Evolutionary conservation across 2,797 vertebrate genomes (phyloP).

Genomic region (Cyprinella venusta): DNA sequence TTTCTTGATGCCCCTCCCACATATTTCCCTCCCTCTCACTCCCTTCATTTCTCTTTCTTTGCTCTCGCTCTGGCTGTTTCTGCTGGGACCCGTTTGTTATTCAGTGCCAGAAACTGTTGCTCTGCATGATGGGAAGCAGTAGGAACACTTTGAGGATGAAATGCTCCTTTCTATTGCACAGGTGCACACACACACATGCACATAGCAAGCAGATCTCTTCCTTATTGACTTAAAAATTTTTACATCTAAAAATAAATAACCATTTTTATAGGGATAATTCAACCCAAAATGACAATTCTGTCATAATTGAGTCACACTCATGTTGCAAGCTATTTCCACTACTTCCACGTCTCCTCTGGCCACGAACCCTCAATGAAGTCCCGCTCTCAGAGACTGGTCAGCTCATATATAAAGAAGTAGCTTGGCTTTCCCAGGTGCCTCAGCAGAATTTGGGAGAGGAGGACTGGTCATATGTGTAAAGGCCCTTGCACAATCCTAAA

Average conservation of each 20-base stretch:
- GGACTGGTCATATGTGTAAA: no score
- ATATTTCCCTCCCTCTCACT: constrained; percentile 44
- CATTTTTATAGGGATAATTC: background rate
- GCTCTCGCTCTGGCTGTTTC: background rate
- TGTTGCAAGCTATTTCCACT: background rate
- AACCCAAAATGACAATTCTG: background rate
- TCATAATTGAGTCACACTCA: background rate
- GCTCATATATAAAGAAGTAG: no score
- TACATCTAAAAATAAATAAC: background rate
- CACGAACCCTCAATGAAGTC: no score
- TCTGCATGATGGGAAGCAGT: constrained; percentile 45
- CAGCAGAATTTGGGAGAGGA: no score
- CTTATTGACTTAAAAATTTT: background rate
- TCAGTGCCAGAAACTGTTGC: constrained; percentile 58
- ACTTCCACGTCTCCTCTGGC: no score
- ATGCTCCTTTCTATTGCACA: constrained; percentile 1
- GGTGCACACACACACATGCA: background rate
- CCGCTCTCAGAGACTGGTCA: no score
- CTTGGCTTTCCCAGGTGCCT: no score
- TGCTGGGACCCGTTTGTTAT: constrained; percentile 60
- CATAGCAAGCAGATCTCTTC: background rate
- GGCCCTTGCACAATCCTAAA: no score
- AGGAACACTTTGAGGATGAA: constrained; percentile 43
- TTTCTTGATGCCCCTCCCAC: constrained; percentile 72
- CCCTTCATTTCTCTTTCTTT: constrained; percentile 30